Percentiles rank a stretch among this genome's conserved stretches.
These are phyloP conservation scores for Tetragonula clypearis DNA, from an alignment of 1,140 invertebrate species.

Conservation along the genomic window DNA sequence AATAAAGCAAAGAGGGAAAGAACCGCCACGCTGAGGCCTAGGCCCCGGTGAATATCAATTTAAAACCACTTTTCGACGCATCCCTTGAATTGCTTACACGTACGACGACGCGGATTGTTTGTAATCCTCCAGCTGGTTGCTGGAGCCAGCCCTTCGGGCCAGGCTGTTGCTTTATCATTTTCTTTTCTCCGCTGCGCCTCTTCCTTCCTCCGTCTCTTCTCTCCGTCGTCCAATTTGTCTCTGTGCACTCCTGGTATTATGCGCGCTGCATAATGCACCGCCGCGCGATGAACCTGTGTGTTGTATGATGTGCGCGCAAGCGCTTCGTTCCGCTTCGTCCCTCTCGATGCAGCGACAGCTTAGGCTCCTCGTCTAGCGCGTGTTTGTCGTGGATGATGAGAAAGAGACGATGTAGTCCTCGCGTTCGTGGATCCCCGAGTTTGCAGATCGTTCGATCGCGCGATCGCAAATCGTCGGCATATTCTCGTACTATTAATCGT, in stretches of 20 bases:
- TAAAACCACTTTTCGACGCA: slow-evolving; percentile 34
- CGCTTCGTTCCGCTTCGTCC: not conserved
- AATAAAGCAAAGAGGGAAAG: not conserved
- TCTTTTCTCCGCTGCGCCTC: slow-evolving; percentile 7
- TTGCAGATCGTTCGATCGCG: too few species aligned
- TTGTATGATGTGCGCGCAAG: too few species aligned
- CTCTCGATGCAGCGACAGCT: not conserved
- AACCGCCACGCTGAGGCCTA: not conserved
- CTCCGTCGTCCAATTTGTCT: slow-evolving; percentile 40
- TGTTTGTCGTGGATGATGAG: slow-evolving; percentile 3
- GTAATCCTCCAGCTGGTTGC: not conserved
- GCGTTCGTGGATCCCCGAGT: not conserved
- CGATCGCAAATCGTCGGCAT: too few species aligned
- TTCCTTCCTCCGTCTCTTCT: not conserved
- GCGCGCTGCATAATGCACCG: slow-evolving; percentile 33
- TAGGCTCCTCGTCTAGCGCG: not conserved
- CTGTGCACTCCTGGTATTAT: slow-evolving; percentile 15
- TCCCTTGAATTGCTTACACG: slow-evolving; percentile 30
- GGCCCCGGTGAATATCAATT: slow-evolving; percentile 24
- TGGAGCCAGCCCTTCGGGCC: not conserved
- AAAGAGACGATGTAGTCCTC: not conserved
- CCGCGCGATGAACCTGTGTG: not conserved
- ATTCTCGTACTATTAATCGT: not conserved
- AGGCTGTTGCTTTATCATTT: slow-evolving; percentile 46
- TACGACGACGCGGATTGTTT: slow-evolving; percentile 6